Percentiles rank a stretch among this genome's conserved stretches.
phyloP scores from a whole-genome alignment of 23 tunicate genomes.

The Ascidia mentula region DNA sequence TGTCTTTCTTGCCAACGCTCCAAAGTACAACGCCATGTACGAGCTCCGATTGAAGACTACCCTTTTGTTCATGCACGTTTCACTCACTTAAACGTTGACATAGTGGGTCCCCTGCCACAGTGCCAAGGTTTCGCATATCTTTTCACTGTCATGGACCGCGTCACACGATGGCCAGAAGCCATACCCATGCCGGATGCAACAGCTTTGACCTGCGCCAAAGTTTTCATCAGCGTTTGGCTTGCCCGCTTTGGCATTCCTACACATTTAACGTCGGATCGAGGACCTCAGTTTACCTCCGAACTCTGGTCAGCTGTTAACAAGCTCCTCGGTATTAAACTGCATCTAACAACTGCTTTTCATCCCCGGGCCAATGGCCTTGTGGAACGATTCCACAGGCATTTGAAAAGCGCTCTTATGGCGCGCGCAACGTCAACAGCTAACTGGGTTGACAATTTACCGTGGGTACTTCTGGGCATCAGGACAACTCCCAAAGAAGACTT shows the following conservation, averaged over 20 bases:
- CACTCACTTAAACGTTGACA: neutral
- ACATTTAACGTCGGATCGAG: neutral
- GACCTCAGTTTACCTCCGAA: conserved; percentile 8
- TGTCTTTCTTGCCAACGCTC: neutral
- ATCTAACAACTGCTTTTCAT: neutral
- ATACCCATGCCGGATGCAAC: conserved; percentile 12
- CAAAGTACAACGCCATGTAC: neutral
- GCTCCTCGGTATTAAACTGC: neutral
- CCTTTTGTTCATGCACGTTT: neutral
- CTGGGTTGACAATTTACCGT: too few relatives aligned
- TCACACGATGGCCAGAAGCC: conserved; percentile 8
- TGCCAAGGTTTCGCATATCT: neutral
- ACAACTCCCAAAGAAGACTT: too few relatives aligned
- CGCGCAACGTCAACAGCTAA: too few relatives aligned
- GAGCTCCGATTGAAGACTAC: neutral
- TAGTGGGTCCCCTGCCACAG: conserved; percentile 7
- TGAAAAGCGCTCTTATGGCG: too few relatives aligned
- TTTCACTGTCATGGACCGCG: neutral
- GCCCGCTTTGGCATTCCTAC: neutral
- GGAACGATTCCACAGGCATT: too few relatives aligned
- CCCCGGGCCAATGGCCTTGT: conserved; percentile 5
- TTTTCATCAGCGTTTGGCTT: neutral
- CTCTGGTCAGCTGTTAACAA: conserved; percentile 9
- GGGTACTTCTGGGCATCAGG: too few relatives aligned
- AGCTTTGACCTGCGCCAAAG: conserved; percentile 3